Conservation (phyloP, 2,113 vertebrate species). For the Jacana jacana region DNA sequence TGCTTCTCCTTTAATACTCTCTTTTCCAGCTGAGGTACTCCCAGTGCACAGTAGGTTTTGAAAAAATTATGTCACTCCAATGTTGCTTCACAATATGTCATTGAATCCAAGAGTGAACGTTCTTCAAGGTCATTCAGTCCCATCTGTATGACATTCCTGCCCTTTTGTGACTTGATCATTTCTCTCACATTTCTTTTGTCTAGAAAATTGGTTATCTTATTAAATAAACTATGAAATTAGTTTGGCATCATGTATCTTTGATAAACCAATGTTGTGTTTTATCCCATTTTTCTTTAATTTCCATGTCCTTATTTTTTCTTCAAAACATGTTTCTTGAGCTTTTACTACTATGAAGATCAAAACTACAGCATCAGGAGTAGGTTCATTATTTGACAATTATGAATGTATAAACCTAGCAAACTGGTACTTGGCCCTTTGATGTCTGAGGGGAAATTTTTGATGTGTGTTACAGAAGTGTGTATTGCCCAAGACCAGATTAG, state of each 20-base stretch:
- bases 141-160: background rate
- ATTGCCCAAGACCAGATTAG: background rate
- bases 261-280: background rate
- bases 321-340: background rate
- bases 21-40: constrained; percentile 9
- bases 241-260: background rate
- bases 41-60: background rate
- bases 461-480: background rate
- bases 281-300: background rate
- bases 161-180: background rate
- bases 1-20: background rate
- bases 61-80: background rate
- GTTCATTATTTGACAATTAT: background rate
- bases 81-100: background rate
- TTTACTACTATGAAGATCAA: constrained; percentile 21
- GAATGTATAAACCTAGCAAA: background rate
- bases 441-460: background rate
- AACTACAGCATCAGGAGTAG: background rate
- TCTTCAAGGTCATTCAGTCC: background rate
- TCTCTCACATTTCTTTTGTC: constrained; percentile 2
- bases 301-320: background rate
- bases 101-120: constrained; percentile 1
- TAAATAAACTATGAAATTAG: background rate
- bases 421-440: background rate
- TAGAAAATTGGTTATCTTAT: constrained; percentile 1